Evolutionary conservation across 2,113 vertebrate species (phyloP).

Genomic region (Chaenocephalus aceratus): DNA sequence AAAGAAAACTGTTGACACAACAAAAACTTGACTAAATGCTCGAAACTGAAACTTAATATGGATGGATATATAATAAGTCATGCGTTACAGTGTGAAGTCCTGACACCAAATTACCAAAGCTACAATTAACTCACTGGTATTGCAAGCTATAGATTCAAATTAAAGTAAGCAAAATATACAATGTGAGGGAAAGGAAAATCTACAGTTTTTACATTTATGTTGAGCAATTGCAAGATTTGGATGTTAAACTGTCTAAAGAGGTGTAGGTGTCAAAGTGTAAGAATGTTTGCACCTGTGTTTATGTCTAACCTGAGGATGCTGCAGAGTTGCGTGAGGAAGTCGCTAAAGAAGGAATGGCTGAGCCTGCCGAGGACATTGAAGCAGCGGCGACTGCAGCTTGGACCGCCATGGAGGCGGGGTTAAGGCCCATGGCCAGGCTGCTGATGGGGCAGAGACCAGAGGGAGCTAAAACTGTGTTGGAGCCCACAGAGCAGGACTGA

Average conservation of each 20-base stretch:
- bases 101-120: background rate
- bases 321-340: slow-evolving; percentile 77
- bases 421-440: slow-evolving; percentile 89
- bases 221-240: background rate
- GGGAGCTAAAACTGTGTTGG: slow-evolving; percentile 82
- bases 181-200: background rate
- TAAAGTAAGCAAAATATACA: background rate
- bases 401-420: slow-evolving; percentile 82
- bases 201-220: background rate
- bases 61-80: background rate
- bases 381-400: slow-evolving; percentile 77
- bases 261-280: background rate
- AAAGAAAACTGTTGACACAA: background rate
- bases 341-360: slow-evolving; percentile 82
- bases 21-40: background rate
- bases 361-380: slow-evolving; percentile 78
- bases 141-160: background rate
- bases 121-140: background rate
- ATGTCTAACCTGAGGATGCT: slow-evolving; percentile 81
- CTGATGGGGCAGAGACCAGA: slow-evolving; percentile 89
- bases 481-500: slow-evolving; percentile 68
- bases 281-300: background rate
- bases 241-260: background rate
- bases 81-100: background rate
- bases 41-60: background rate